phyloP scores from a whole-genome alignment of 2,888 invertebrate genomes.

The Zygogramma bicolorata region DNA sequence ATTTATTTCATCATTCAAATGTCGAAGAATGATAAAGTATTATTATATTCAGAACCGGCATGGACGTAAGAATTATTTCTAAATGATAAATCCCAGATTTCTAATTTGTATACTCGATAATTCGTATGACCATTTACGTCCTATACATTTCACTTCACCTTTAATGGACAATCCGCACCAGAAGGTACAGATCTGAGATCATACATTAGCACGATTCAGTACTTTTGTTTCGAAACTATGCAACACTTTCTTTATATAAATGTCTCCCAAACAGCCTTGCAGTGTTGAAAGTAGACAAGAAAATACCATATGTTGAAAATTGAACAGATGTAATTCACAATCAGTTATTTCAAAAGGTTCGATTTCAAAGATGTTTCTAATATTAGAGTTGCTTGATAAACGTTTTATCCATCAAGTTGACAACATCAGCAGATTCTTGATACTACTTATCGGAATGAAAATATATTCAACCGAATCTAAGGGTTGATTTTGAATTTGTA shows the following conservation, averaged over 20 bases:
- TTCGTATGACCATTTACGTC: slow-evolving; percentile 17
- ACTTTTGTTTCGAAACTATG: not conserved
- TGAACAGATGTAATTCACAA: too few species aligned
- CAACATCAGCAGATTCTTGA: too few species aligned
- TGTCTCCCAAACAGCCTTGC: not conserved
- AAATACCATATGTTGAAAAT: too few species aligned
- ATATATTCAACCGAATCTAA: too few species aligned
- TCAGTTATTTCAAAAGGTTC: too few species aligned
- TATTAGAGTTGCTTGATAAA: too few species aligned
- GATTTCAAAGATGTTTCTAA: too few species aligned
- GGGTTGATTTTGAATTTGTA: too few species aligned
- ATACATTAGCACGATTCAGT: not conserved
- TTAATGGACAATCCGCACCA: not conserved
- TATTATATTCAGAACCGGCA: not conserved
- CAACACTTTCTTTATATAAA: not conserved
- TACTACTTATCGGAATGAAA: too few species aligned
- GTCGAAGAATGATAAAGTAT: not conserved
- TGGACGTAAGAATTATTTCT: not conserved
- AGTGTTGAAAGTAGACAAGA: too few species aligned
- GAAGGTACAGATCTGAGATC: not conserved
- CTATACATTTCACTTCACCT: slow-evolving; percentile 12
- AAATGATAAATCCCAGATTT: slow-evolving; percentile 8
- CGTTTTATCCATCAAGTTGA: too few species aligned
- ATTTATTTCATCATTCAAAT: not conserved
- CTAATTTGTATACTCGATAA: slow-evolving; percentile 18